Base-by-base conservation (phyloP, 2,888 invertebrate species). In the Netelia inedita region DNA sequence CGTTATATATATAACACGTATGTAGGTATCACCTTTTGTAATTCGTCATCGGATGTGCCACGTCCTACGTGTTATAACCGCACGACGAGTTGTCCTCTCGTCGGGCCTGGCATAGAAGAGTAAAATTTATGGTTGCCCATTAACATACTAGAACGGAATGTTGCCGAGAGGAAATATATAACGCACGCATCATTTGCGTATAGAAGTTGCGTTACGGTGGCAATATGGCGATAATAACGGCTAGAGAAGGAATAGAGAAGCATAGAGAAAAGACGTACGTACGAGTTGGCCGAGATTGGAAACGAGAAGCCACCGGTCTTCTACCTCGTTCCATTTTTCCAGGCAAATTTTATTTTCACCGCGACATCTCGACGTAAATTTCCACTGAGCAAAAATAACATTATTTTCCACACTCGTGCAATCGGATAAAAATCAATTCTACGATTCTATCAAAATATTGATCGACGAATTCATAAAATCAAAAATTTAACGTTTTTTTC, bases 51-150 rank as follows among this genome's bases (percentile, higher is more conserved):
- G 82, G 85, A 82, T 76, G 82, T 79, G 72, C 79, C 66, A 72
- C 85, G 79, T 82, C 82, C 82, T 79, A 79, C 82, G 85, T 82
- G 57, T 79, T 79, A 72, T 71, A 72, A 66, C 43, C 72, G n/a
- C 72, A 46, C 72, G 55, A 72, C 66, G 73, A 79, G 75, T 69
- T 16, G n/a, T 66, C 53, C 57, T 79, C 78, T 68, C 46, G 55
- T 14, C 19, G 46, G 8, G 46, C 5, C 69, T 78, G 23, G 53
- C 50, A 68, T 85, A 65, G 79, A 76, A 75, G 82, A 85, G 85
- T 79, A 66, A 69, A 85, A 85, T 85, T 85, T 85, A 85, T 82
- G 85, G 82, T 76, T 76, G 66, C n/a, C 71, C 85, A 82, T 85
- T 85, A 79, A 72, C 85, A 85, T 85, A 85, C 82, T 72, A 82